Conservation (phyloP, 2,797 vertebrate species). For the Chiloscyllium punctatum region DNA sequence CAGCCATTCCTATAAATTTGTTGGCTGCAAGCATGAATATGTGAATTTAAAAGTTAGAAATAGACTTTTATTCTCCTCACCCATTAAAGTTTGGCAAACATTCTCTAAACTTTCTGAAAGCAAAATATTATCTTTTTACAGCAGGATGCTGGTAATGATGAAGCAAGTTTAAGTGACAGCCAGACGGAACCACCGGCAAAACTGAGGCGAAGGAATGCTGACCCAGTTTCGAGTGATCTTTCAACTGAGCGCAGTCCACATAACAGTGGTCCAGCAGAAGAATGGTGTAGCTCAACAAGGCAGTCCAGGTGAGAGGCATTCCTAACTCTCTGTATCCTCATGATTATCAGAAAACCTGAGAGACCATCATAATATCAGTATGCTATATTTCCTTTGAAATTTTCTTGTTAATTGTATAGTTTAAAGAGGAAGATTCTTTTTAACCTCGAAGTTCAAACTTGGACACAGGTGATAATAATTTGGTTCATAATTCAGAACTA, state of each 20-base stretch:
- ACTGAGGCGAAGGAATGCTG: slow-evolving; percentile 78
- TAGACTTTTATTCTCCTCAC: neutral
- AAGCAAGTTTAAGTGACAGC: slow-evolving; percentile 80
- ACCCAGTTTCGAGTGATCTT: slow-evolving; percentile 89
- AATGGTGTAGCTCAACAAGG: slow-evolving; percentile 83
- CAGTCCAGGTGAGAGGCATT: slow-evolving; percentile 75
- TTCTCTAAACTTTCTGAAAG: neutral
- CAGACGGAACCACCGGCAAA: slow-evolving; percentile 83
- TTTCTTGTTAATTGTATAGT: neutral
- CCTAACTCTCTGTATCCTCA: neutral
- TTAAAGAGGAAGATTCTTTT: neutral
- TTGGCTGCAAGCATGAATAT: neutral
- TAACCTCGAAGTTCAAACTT: neutral
- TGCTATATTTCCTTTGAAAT: neutral
- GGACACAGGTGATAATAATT: neutral
- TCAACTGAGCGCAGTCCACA: slow-evolving; percentile 71
- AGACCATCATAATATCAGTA: neutral
- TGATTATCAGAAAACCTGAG: neutral
- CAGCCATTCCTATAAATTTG: neutral
- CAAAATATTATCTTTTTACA: slow-evolving; percentile 51
- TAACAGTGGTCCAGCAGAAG: slow-evolving; percentile 79
- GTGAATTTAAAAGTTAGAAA: neutral
- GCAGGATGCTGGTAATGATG: slow-evolving; percentile 83
- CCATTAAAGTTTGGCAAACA: neutral
- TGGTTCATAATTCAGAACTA: neutral